Conservation (phyloP, 2,113 vertebrate species). For the Cheirogaleus medius region DNA sequence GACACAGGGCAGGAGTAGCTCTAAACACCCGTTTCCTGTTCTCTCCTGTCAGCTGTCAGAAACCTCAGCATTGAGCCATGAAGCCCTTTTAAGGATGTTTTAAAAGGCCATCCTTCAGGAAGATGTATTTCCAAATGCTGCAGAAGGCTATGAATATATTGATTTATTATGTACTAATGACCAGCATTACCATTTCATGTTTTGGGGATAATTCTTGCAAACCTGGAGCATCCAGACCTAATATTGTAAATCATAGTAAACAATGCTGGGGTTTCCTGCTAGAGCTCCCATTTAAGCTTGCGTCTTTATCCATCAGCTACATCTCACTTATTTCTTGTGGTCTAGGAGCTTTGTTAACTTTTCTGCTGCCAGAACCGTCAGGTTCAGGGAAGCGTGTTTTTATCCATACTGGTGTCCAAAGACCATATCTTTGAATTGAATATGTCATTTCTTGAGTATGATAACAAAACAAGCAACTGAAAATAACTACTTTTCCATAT, state of each 20-base stretch:
- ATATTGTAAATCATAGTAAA: not conserved
- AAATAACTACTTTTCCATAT: not conserved
- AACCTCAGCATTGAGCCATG: not conserved
- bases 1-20: not conserved
- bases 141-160: not conserved
- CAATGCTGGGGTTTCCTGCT: not conserved
- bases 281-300: not conserved
- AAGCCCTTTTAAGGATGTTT: not conserved
- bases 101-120: not conserved
- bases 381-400: not conserved
- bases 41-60: not conserved
- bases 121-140: not conserved
- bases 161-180: not conserved
- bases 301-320: not conserved
- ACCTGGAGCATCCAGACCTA: not conserved
- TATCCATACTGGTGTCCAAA: not conserved
- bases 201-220: not conserved
- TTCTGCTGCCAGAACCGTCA: not conserved
- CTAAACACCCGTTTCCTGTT: not conserved
- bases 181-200: not conserved
- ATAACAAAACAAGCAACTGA: not conserved
- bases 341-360: not conserved
- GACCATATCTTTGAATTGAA: not conserved
- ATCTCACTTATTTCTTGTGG: not conserved
- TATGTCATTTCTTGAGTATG: not conserved